Conservation (phyloP, 2,888 invertebrate genomes). For the Nemotelus nigrinus region DNA sequence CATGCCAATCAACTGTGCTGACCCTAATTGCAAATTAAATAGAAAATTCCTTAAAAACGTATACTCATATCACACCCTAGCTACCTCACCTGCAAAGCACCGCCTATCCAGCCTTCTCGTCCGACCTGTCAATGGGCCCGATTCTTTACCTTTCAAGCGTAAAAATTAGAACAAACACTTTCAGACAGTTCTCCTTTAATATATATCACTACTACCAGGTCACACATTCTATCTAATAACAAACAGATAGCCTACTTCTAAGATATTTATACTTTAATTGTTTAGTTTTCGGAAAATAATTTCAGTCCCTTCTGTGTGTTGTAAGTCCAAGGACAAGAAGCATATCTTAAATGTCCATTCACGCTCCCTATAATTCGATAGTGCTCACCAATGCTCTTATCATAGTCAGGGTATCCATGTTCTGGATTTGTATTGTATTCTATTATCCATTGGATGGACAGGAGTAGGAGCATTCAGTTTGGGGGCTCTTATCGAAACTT, state of each 20-base stretch:
- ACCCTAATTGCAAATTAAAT: slow-evolving; percentile 36
- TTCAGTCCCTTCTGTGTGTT: background rate
- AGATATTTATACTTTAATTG: slow-evolving; percentile 42
- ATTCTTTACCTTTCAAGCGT: slow-evolving; percentile 15
- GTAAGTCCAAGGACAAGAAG: background rate
- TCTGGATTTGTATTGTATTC: background rate
- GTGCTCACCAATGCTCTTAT: too few species aligned
- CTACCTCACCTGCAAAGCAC: background rate
- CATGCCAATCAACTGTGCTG: slow-evolving; percentile 20
- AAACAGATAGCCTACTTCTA: background rate
- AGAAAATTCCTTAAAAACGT: background rate
- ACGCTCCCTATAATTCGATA: background rate
- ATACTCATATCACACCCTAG: slow-evolving; percentile 25
- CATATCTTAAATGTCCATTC: slow-evolving; percentile 33
- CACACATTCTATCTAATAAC: slow-evolving; percentile 1
- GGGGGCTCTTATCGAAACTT: slow-evolving; percentile 3
- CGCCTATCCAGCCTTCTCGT: background rate
- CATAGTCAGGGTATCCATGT: background rate
- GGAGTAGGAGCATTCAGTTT: background rate
- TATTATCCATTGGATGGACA: slow-evolving; percentile 13
- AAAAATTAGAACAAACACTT: slow-evolving; percentile 28
- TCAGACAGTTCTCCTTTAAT: slow-evolving; percentile 33
- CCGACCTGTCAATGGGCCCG: background rate
- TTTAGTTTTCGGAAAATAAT: slow-evolving; percentile 3
- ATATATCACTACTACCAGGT: background rate